phyloP scores from a whole-genome alignment of 1,140 invertebrate genomes.

The Scaptomyza graminum region DNA sequence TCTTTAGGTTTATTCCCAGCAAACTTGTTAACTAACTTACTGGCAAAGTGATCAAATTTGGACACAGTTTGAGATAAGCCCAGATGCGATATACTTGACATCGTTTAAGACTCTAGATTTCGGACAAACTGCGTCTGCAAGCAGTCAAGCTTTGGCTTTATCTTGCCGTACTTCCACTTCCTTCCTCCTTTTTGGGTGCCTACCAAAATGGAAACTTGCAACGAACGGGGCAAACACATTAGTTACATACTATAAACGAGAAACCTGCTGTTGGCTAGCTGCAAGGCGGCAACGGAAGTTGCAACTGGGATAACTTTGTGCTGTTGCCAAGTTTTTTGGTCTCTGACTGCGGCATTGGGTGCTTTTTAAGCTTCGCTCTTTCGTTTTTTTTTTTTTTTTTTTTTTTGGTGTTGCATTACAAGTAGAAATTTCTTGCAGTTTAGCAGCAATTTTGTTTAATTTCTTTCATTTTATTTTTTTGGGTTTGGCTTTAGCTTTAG shows the following conservation, averaged over 20 bases:
- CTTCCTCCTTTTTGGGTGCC: background rate
- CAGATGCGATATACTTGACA: too few species aligned
- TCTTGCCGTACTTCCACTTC: background rate
- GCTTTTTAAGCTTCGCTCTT: background rate
- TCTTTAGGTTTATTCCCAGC: too few species aligned
- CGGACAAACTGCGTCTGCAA: background rate
- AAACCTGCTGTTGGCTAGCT: slow-evolving; percentile 19
- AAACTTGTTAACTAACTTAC: too few species aligned
- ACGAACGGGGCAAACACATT: slow-evolving; percentile 24
- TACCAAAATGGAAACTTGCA: slow-evolving; percentile 23
- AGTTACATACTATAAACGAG: slow-evolving; percentile 1
- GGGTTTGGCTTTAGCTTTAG: too few species aligned
- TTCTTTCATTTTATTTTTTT: slow-evolving; percentile 42
- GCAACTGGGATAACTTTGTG: background rate
- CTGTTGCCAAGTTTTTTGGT: slow-evolving; percentile 10
- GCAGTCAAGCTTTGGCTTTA: background rate
- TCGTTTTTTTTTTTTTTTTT: slow-evolving; percentile 19
- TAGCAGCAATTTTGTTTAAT: slow-evolving; percentile 76
- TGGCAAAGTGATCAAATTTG: background rate
- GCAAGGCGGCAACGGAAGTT: background rate
- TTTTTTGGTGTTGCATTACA: slow-evolving; percentile 69
- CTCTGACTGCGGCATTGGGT: background rate
- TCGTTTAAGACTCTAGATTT: too few species aligned
- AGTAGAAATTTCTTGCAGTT: slow-evolving; percentile 65
- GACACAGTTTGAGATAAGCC: background rate